Conservation (phyloP, 2,797 vertebrate species). For the Saxicola maurus region DNA sequence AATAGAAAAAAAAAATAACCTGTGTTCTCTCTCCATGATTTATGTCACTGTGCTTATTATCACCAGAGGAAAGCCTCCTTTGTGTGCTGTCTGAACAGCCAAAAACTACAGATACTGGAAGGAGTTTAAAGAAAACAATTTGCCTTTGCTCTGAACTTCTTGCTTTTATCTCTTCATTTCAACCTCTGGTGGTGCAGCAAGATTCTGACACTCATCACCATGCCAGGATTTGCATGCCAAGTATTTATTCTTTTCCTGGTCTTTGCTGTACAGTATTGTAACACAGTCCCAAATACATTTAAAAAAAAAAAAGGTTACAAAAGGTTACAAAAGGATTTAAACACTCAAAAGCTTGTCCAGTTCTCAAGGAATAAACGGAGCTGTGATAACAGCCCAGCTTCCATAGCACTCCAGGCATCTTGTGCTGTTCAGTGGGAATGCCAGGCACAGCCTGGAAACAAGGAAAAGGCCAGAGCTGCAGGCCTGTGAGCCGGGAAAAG, state of each 20-base stretch:
- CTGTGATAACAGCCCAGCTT: neutral
- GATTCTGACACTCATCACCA: neutral
- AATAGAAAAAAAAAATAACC: neutral
- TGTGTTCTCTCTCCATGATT: neutral
- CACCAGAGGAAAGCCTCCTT: conserved; percentile 3
- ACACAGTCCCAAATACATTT: too few species aligned
- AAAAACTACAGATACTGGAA: neutral
- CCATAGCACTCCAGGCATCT: neutral
- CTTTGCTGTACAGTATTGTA: neutral
- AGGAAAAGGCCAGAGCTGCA: neutral
- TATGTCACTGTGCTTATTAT: neutral
- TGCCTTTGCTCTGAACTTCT: conserved; percentile 21
- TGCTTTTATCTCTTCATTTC: conserved; percentile 5
- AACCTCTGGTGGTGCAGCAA: neutral
- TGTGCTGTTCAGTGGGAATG: neutral
- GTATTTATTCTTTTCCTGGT: neutral
- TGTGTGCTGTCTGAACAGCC: neutral
- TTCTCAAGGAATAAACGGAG: neutral
- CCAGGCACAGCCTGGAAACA: neutral
- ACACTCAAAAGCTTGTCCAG: neutral
- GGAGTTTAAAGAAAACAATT: neutral
- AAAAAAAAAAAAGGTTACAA: too few species aligned
- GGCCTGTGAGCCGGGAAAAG: neutral
- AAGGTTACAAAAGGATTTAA: rapidly evolving
- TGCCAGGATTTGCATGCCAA: neutral